A percentile compares a stretch with the other conserved stretches of the same genome.
Evolutionary conservation across 2,888 invertebrate genomes (phyloP).

Genomic region (Aleiodes leptofemur): DNA sequence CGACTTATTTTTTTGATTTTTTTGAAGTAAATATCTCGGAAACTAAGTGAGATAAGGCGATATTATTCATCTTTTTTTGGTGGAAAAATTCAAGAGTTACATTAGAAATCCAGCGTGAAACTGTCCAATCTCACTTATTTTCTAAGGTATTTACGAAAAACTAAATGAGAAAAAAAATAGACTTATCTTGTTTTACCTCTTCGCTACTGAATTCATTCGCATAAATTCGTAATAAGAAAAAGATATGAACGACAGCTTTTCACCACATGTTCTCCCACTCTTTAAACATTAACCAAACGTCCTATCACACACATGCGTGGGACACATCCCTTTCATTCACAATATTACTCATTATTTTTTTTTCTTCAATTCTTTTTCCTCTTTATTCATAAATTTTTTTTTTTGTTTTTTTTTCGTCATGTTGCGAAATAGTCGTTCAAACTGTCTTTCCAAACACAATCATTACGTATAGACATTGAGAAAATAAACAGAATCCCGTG

Average conservation of each 20-base stretch:
- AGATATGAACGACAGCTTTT: slow-evolving; percentile 65
- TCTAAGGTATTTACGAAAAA: too few species aligned
- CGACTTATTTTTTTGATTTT: too few species aligned
- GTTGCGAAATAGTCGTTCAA: slow-evolving; percentile 17
- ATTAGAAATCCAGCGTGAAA: too few species aligned
- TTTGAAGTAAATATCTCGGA: too few species aligned
- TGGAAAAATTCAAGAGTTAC: too few species aligned
- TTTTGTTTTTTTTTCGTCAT: background rate
- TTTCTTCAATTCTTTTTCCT: slow-evolving; percentile 14
- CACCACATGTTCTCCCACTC: slow-evolving; percentile 64
- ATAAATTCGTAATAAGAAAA: slow-evolving; percentile 52
- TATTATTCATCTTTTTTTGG: too few species aligned
- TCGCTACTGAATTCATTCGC: too few species aligned
- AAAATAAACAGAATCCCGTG: slow-evolving; percentile 48
- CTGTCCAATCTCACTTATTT: too few species aligned
- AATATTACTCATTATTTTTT: slow-evolving; percentile 33
- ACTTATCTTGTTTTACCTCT: too few species aligned
- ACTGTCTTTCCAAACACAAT: slow-evolving; percentile 27
- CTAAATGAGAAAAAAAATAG: too few species aligned
- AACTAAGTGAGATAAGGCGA: too few species aligned
- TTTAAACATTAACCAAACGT: slow-evolving; percentile 40
- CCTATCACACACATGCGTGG: slow-evolving; percentile 49
- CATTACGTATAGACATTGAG: slow-evolving; percentile 50
- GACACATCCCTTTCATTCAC: slow-evolving; percentile 42
- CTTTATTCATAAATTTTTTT: too few species aligned